A percentile compares a stretch with the other conserved stretches of the same genome.
Conservation (phyloP, 2,113 vertebrate genomes). For the Alligator mississippiensis region DNA sequence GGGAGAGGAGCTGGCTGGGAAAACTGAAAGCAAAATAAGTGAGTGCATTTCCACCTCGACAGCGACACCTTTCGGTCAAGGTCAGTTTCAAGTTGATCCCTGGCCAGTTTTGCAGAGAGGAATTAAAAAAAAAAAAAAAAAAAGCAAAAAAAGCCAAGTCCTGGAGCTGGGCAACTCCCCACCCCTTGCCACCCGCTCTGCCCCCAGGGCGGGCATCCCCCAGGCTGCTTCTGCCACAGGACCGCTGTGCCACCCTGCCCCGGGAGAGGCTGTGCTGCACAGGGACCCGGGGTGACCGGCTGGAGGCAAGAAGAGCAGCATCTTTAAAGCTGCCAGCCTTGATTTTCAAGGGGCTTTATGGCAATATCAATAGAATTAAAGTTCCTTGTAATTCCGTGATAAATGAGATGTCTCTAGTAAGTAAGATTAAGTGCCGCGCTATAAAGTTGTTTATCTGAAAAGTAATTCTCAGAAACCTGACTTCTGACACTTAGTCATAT, state of each 20-base stretch:
- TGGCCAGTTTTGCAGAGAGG: conserved; percentile 43
- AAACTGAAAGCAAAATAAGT: conserved; percentile 34
- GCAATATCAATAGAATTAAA: conserved; percentile 81
- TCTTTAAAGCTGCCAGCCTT: conserved; percentile 52
- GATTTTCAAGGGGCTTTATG: conserved; percentile 73
- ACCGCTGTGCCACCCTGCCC: too few species aligned
- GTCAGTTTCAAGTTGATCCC: conserved; percentile 68
- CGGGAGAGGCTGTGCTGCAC: neutral
- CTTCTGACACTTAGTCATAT: conserved; percentile 87
- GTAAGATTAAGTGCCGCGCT: conserved; percentile 83
- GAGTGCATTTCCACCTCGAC: conserved; percentile 86
- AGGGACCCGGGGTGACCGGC: neutral
- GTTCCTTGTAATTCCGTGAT: conserved; percentile 83
- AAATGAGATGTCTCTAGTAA: conserved; percentile 85
- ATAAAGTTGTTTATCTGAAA: conserved; percentile 94
- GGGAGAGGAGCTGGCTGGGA: neutral
- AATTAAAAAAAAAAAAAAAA: too few species aligned
- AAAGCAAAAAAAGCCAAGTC: too few species aligned
- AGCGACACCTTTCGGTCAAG: conserved; percentile 94
- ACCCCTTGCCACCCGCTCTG: neutral
- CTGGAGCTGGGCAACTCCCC: too few species aligned
- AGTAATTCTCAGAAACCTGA: conserved; percentile 82
- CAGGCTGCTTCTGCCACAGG: too few species aligned
- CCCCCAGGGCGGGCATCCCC: too few species aligned
- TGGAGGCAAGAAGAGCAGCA: neutral